Evolutionary conservation across 2,888 invertebrate genomes (phyloP).

Genomic region (Corbicula japonica): DNA sequence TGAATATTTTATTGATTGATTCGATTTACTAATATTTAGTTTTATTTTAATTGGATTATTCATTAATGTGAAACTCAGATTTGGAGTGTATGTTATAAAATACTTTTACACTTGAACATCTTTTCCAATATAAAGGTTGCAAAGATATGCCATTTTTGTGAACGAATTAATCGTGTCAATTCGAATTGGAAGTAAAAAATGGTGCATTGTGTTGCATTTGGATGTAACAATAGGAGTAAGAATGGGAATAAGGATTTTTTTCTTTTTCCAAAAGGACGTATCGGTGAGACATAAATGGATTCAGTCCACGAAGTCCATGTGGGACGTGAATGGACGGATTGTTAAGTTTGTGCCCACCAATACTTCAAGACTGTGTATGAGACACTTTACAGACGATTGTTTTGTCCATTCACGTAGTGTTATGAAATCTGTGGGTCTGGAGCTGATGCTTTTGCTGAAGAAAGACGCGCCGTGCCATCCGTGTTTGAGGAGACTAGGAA

Average conservation of each 20-base stretch:
- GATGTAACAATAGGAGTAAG: background rate
- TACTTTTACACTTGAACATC: no score
- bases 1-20: no score
- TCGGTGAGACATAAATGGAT: background rate
- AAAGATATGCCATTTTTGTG: no score
- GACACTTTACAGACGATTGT: constrained; percentile 4
- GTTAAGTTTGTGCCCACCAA: background rate
- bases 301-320: background rate
- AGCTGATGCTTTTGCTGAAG: constrained; percentile 4
- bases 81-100: no score
- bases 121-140: no score
- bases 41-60: no score
- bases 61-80: no score
- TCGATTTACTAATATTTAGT: no score
- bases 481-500: no score
- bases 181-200: background rate
- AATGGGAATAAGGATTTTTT: constrained; percentile 8
- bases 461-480: background rate
- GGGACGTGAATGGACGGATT: background rate
- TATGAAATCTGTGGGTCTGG: background rate
- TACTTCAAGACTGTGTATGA: constrained; percentile 4
- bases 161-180: no score
- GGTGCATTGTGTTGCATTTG: constrained; percentile 12
- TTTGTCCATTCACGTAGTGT: constrained; percentile 4
- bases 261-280: background rate